Evolutionary conservation across 2,113 vertebrate genomes (phyloP).

Genomic region (Syngnathus scovelli): DNA sequence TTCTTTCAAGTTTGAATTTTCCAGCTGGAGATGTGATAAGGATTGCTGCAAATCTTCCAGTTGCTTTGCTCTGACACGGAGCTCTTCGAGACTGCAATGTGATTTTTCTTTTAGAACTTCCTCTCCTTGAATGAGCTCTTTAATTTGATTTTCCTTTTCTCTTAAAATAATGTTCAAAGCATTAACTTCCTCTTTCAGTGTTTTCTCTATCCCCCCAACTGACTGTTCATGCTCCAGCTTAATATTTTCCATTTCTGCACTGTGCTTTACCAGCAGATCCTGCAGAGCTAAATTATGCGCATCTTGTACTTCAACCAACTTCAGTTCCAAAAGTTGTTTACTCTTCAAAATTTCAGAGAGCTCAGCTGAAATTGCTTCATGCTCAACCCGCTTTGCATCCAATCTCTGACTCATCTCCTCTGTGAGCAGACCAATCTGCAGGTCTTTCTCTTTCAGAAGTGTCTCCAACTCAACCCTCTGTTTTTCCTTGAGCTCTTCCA

Average conservation of each 20-base stretch:
- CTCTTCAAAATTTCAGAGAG: constrained; percentile 74
- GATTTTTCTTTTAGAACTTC: constrained; percentile 65
- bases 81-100: constrained; percentile 65
- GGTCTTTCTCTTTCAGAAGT: constrained; percentile 81
- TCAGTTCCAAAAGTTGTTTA: constrained; percentile 74
- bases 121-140: constrained; percentile 63
- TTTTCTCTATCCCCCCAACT: constrained; percentile 73
- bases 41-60: constrained; percentile 67
- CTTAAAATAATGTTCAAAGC: constrained; percentile 73
- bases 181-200: constrained; percentile 78
- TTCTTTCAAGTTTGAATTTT: constrained; percentile 68
- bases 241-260: constrained; percentile 66
- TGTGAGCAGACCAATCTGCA: constrained; percentile 78
- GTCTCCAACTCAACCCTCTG: constrained; percentile 69
- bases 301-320: constrained; percentile 62
- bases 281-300: constrained; percentile 54
- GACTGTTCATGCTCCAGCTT: constrained; percentile 73
- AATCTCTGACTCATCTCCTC: constrained; percentile 90
- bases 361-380: constrained; percentile 81
- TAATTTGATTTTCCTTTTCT: constrained; percentile 76
- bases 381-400: constrained; percentile 83
- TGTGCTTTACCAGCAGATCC: constrained; percentile 70
- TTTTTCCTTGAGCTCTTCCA: constrained; percentile 75
- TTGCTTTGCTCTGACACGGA: constrained; percentile 67
- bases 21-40: constrained; percentile 63